Evolutionary conservation across 53 echinoderm and acorn worm species (phyloP).

Genomic region (Arbacia lixula): DNA sequence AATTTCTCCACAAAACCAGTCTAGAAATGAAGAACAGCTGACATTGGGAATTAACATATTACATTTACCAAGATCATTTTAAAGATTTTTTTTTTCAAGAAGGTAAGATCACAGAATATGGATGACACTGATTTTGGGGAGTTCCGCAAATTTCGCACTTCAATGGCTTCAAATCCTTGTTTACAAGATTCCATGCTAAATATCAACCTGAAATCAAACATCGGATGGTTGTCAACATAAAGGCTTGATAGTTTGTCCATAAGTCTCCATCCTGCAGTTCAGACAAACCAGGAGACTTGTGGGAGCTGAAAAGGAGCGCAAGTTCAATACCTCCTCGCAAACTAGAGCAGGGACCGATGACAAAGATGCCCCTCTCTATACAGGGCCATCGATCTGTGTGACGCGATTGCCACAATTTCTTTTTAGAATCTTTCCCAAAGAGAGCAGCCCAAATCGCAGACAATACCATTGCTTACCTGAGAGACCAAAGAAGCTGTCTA

Average conservation of each 20-base stretch:
- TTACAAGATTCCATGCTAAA: no score
- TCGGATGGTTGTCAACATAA: no score
- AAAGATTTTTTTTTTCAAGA: no score
- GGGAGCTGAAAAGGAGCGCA: neutral
- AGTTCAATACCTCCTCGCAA: neutral
- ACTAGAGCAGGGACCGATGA: neutral
- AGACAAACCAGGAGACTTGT: no score
- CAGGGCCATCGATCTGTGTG: neutral
- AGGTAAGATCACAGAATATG: no score
- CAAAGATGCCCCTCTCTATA: neutral
- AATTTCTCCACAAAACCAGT: no score
- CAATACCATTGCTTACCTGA: slow-evolving; percentile 13
- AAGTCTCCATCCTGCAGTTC: neutral
- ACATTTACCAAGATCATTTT: no score
- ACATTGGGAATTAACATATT: no score
- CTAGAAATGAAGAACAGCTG: no score
- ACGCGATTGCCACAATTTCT: slow-evolving; percentile 24
- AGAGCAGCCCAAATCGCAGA: neutral
- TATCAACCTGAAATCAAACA: neutral
- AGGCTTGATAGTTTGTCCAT: neutral
- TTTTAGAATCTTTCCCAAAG: slow-evolving; percentile 4
- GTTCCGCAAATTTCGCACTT: no score
- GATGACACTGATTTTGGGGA: no score
- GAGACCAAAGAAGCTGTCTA: slow-evolving; percentile 6
- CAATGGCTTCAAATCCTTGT: no score